Base-by-base conservation (phyloP, 2,888 invertebrate species). In the Cerastis leucographa region DNA sequence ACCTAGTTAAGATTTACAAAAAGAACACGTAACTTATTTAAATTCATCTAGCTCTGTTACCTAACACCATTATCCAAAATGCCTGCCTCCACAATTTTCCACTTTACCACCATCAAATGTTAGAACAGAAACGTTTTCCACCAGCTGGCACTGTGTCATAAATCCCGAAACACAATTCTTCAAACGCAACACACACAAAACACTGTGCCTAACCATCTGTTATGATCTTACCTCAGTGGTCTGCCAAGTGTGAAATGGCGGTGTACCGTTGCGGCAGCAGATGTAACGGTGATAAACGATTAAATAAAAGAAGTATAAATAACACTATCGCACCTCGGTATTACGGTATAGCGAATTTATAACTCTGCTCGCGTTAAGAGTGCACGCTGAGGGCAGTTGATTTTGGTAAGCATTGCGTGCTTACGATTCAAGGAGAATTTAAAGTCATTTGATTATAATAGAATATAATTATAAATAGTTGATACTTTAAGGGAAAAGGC, bases 241-340 rank as follows among this genome's bases (percentile, higher is more conserved):
- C 88, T 80, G 61, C 87, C 87, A 85, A 89, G 89, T 90, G 90
- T 90, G 90, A 90, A 90, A 90, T 89, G 86, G 79, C 81, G 62
- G 78, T 66, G 85, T 90, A 89, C 90, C 90, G 90, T 90, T 89
- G 85, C 76, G 80, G 76, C 81, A 73, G 71, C 80, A 82, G 81
- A 83, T 80, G 84, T 90, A 90, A 90, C 90, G 90, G 90, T 89
- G 84, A 81, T 81, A 74, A 81, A 74, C 83, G 84, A 81, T 86
- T 86, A 86, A 85, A 86, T 88, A 86, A 89, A 89, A 87, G 81
- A 89, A 83, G 71, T 87, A 74, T 85, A 80, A 89, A 85, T 81
- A 80, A 84, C 81, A 85, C 84, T 86, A 87, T 80, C 74, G 84
- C 81, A 84, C 80, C 76, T 88, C 70, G 71, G 73, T 81, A 80